phyloP scores from a whole-genome alignment of 1,140 invertebrate genomes.

The Drosophila suzukii region DNA sequence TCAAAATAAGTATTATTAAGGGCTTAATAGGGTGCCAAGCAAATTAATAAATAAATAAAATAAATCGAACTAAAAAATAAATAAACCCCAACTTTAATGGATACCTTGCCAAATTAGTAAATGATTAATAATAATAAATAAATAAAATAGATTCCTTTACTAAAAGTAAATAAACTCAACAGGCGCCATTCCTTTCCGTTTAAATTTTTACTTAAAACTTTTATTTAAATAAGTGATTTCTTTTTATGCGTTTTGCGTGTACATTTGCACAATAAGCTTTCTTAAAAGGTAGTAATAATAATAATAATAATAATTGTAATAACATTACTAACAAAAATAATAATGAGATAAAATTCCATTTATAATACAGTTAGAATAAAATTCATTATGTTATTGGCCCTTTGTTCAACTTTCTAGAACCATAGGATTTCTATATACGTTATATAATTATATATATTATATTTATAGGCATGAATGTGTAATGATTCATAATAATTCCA shows the following conservation, averaged over 20 bases:
- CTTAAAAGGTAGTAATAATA: conserved; percentile 70
- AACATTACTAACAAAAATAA: conserved; percentile 82
- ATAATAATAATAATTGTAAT: conserved; percentile 77
- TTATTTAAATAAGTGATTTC: conserved; percentile 68
- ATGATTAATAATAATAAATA: too few species aligned
- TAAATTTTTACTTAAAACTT: conserved; percentile 66
- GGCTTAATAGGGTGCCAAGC: too few species aligned
- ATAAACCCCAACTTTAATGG: too few species aligned
- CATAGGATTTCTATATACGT: conserved; percentile 57
- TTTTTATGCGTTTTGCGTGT: conserved; percentile 79
- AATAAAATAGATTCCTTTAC: background rate
- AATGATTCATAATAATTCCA: conserved; percentile 61
- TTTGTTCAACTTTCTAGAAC: conserved; percentile 57
- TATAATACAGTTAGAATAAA: conserved; percentile 79
- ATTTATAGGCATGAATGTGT: conserved; percentile 49
- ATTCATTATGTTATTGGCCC: conserved; percentile 72
- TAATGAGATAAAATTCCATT: conserved; percentile 66
- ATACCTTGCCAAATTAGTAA: too few species aligned
- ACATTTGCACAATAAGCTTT: conserved; percentile 80
- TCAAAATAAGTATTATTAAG: too few species aligned
- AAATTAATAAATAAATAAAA: too few species aligned
- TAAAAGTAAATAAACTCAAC: background rate
- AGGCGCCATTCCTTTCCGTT: background rate
- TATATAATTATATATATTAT: conserved; percentile 48
- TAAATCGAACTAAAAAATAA: too few species aligned